A percentile compares a stretch with the other conserved stretches of the same genome.
phyloP scores from a whole-genome alignment of 1,140 invertebrate genomes.

The Andrena cerasifolii region DNA sequence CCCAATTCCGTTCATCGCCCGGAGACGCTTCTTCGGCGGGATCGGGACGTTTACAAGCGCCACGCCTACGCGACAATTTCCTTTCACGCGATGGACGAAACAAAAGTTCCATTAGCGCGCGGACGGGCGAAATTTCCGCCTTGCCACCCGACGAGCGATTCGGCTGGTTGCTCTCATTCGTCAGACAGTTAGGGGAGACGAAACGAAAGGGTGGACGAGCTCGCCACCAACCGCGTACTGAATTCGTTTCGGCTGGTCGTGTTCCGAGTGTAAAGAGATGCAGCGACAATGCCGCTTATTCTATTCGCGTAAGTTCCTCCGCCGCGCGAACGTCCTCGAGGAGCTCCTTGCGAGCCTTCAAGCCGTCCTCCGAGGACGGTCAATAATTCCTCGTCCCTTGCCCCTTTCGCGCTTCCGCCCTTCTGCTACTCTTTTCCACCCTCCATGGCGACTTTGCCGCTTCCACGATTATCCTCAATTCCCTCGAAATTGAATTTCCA shows the following conservation, averaged over 20 bases:
- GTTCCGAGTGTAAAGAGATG: not conserved
- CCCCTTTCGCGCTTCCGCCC: not conserved
- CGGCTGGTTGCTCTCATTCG: slow-evolving; percentile 35
- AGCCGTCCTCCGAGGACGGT: slow-evolving; percentile 37
- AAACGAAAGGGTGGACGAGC: not conserved
- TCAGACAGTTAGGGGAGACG: not conserved
- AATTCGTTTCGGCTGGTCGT: slow-evolving; percentile 36
- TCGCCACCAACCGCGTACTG: not conserved
- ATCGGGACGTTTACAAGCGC: not conserved
- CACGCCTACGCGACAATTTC: not conserved
- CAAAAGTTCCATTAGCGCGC: slow-evolving; percentile 16
- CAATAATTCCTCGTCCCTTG: slow-evolving; percentile 51
- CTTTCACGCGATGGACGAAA: not conserved
- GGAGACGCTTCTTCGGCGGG: not conserved
- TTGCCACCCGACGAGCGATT: slow-evolving; percentile 18
- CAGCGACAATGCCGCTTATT: slow-evolving; percentile 18
- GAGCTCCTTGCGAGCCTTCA: slow-evolving; percentile 49
- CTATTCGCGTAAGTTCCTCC: not conserved
- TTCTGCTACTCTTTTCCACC: slow-evolving; percentile 8
- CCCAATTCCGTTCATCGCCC: no score
- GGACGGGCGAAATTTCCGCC: slow-evolving; percentile 39
- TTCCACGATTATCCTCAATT: slow-evolving; percentile 1
- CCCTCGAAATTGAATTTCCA: slow-evolving; percentile 50
- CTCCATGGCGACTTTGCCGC: not conserved
- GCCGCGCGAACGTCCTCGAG: slow-evolving; percentile 37